Conservation (phyloP, 2,797 vertebrate species). For the Catamblyrhynchus diadema region DNA sequence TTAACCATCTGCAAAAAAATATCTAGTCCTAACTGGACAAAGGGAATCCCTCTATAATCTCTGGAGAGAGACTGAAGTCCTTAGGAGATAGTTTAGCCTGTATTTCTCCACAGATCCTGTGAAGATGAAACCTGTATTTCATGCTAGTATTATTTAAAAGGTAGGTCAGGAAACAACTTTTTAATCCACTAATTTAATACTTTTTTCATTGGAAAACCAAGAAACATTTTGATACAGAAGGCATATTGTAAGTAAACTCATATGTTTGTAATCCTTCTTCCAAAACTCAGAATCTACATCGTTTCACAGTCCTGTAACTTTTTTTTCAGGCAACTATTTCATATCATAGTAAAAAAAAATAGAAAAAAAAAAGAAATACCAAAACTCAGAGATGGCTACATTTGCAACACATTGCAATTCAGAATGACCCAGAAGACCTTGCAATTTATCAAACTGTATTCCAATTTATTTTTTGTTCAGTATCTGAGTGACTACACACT, state of each 20-base stretch:
- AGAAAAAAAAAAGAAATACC: background rate
- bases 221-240: background rate
- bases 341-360: background rate
- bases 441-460: background rate
- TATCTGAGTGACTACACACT: background rate
- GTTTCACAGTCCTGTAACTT: background rate
- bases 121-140: background rate
- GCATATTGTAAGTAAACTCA: background rate
- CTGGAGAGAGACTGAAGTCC: background rate
- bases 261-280: background rate
- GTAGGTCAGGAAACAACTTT: background rate
- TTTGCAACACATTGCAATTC: background rate
- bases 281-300: background rate
- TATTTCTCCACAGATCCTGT: background rate
- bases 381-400: background rate
- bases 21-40: background rate
- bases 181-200: background rate
- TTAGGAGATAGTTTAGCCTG: background rate
- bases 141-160: background rate
- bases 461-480: background rate
- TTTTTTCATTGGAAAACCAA: background rate
- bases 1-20: background rate
- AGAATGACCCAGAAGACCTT: background rate
- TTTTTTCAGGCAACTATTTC: background rate
- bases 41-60: background rate